phyloP scores from a whole-genome alignment of 2,888 invertebrate genomes.

The Thalpophila matura region DNA sequence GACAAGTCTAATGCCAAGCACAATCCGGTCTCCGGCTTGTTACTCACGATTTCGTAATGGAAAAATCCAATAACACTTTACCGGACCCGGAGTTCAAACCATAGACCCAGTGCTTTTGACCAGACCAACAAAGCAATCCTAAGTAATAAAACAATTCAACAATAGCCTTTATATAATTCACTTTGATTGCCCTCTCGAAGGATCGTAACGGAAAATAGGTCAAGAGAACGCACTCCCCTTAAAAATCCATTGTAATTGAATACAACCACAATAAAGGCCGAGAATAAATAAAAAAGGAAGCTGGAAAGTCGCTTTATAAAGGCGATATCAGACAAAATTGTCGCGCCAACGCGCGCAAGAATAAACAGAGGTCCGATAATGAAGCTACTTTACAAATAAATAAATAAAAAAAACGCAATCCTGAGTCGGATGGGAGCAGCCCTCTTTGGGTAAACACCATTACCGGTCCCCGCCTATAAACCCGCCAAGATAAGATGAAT shows the following conservation, averaged over 20 bases:
- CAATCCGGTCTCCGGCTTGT: no score
- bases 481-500: conserved; percentile 82
- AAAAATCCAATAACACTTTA: no score
- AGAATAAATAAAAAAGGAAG: conserved; percentile 58
- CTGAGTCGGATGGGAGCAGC: conserved; percentile 61
- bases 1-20: no score
- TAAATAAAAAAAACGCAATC: conserved; percentile 69
- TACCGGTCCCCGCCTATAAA: conserved; percentile 77
- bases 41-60: no score
- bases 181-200: conserved; percentile 58
- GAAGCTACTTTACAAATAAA: conserved; percentile 75
- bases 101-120: no score
- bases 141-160: conserved; percentile 51
- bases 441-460: conserved; percentile 79
- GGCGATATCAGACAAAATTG: conserved; percentile 65
- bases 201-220: conserved; percentile 54
- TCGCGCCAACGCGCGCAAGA: conserved; percentile 51
- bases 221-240: conserved; percentile 50
- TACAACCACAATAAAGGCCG: conserved; percentile 48
- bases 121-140: no score
- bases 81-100: no score
- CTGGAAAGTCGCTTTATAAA: conserved; percentile 55
- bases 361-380: conserved; percentile 68
- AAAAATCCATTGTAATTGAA: conserved; percentile 65
- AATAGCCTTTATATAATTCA: conserved; percentile 42